These are phyloP conservation scores for Aspiorhynchus laticeps DNA, from an alignment of 2,113 vertebrate genomes.

Conservation along the genomic window DNA sequence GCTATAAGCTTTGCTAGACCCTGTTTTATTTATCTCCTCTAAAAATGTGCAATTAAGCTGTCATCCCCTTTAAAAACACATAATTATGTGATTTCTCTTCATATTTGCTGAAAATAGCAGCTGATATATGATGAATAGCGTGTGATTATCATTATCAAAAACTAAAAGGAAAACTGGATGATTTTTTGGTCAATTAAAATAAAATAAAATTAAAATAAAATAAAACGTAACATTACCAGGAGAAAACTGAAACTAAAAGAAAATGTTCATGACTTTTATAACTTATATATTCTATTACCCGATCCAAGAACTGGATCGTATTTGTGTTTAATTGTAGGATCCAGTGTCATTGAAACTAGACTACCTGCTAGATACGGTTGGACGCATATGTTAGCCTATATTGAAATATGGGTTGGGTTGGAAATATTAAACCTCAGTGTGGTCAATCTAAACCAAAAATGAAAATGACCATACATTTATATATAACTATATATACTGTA, in stretches of 20 bases:
- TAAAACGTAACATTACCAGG: neutral
- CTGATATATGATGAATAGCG: neutral
- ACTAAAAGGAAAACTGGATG: neutral
- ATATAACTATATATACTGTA: neutral
- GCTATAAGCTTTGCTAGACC: neutral
- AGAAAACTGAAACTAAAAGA: neutral
- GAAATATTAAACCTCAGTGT: no score
- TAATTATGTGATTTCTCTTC: neutral
- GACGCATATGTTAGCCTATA: neutral
- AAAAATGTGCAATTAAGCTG: neutral
- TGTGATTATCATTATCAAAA: neutral
- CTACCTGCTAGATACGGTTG: neutral
- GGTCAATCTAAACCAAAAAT: neutral
- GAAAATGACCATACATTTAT: no score
- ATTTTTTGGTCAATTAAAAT: no score
- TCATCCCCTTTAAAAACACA: neutral
- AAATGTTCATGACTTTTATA: neutral
- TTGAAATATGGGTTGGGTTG: no score
- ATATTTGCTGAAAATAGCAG: neutral
- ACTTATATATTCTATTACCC: slow-evolving; percentile 26
- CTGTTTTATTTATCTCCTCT: neutral
- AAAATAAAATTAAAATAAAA: neutral
- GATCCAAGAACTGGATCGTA: slow-evolving; percentile 33
- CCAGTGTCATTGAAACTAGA: neutral
- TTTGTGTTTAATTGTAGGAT: slow-evolving; percentile 8